Evolutionary conservation across 2,888 invertebrate genomes (phyloP).

Genomic region (Meandrusa payeni): DNA sequence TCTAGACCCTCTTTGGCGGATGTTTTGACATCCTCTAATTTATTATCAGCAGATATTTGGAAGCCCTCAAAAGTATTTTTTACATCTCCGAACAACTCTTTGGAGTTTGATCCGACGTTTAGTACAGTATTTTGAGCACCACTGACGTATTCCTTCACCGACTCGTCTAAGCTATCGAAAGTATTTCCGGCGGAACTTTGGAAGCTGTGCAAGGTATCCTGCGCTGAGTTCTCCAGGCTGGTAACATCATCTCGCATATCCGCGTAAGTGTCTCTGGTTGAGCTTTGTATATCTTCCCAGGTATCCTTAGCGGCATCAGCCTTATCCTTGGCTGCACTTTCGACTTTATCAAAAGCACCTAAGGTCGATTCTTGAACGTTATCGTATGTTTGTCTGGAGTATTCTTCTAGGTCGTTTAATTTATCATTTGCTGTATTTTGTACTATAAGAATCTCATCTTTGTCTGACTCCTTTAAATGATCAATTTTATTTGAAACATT

Average conservation of each 20-base stretch:
- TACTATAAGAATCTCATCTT: conserved; percentile 46
- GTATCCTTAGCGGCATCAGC: conserved; percentile 57
- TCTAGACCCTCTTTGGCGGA: conserved; percentile 48
- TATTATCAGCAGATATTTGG: conserved; percentile 69
- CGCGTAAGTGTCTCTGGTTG: conserved; percentile 67
- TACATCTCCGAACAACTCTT: conserved; percentile 59
- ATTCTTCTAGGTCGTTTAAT: conserved; percentile 48
- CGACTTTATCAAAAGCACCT: conserved; percentile 70
- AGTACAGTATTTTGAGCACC: conserved; percentile 44
- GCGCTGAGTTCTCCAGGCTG: conserved; percentile 62
- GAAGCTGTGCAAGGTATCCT: conserved; percentile 70
- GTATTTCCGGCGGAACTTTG: conserved; percentile 75
- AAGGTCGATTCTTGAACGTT: conserved; percentile 68
- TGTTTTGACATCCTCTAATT: conserved; percentile 62
- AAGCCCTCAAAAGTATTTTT: conserved; percentile 68
- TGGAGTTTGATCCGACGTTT: conserved; percentile 48
- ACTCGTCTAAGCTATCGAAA: conserved; percentile 71
- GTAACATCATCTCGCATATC: conserved; percentile 63
- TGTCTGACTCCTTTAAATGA: conserved; percentile 40
- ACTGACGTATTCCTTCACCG: conserved; percentile 53
- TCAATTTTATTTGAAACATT: conserved; percentile 44
- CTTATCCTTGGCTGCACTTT: conserved; percentile 73
- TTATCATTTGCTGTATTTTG: conserved; percentile 45
- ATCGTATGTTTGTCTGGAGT: conserved; percentile 60
- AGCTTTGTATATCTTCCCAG: conserved; percentile 69